Evolutionary conservation across 1,140 invertebrate genomes (phyloP).

Genomic region (Prorops nasuta): DNA sequence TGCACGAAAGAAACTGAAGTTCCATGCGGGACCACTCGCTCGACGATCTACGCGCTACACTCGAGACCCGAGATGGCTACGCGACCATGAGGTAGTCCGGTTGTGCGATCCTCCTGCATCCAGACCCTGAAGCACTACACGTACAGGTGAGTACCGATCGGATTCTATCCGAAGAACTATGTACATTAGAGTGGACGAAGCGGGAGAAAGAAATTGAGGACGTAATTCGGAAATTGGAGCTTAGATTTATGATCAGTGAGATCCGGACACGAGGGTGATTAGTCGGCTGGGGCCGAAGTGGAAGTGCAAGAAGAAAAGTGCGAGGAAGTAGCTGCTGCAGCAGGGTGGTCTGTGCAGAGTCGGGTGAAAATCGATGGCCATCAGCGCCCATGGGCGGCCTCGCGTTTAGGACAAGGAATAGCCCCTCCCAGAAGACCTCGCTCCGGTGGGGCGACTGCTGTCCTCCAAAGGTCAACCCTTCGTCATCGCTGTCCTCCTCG

Average conservation of each 20-base stretch:
- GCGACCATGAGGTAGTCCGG: no score
- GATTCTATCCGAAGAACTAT: no score
- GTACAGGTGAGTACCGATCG: no score
- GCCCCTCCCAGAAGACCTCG: constrained; percentile 92
- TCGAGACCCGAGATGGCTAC: neutral
- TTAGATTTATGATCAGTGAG: no score
- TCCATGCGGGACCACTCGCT: no score
- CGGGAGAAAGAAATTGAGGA: no score
- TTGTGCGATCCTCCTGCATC: no score
- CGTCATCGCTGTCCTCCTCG: constrained; percentile 40
- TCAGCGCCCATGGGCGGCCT: constrained; percentile 84
- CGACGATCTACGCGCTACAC: neutral
- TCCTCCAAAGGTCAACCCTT: constrained; percentile 45
- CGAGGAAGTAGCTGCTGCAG: constrained; percentile 17
- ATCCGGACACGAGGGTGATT: no score
- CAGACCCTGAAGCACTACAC: no score
- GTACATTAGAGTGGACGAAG: no score
- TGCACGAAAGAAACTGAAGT: no score
- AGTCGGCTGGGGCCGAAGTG: neutral
- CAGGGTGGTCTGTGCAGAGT: constrained; percentile 28
- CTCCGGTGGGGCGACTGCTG: constrained; percentile 92
- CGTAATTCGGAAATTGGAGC: no score
- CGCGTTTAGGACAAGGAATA: constrained; percentile 91
- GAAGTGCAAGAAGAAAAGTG: constrained; percentile 5
- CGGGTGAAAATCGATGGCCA: constrained; percentile 55